Evolutionary conservation across 2,888 invertebrate genomes (phyloP), one percentile per base, ranked within the genome.

Genomic region (Panopea generosa): DNA sequence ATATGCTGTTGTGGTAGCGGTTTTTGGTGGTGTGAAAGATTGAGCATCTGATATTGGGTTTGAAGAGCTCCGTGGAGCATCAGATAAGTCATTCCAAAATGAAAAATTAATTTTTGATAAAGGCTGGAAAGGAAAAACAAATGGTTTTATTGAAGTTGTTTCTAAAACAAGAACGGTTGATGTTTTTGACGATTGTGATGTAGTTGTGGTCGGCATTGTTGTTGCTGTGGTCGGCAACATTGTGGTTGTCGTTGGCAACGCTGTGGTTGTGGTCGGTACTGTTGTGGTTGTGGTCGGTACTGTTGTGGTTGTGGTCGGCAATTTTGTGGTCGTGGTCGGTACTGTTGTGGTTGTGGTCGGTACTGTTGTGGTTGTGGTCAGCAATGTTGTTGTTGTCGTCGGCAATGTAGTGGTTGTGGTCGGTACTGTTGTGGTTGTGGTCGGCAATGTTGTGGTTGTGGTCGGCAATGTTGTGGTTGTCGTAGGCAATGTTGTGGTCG

Each of bases 161-260:
- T 4, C 11, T n/a, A n/a, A n/a, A 11, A 11, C 11, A 33, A 11
- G 33, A 7, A 7, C 6, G 4, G 33, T 33, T 33, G 33, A 7
- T 33, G 33, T 33, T 33, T 4, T 33, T 7, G 33, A 7, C 33
- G 33, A 11, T 56, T 38, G 33, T 56, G 65, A 24, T 56, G 65
- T 14, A 16, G 24, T 20, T 2, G 38, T 33, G 20, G 22, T 9
- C 18, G 33, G 14, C 20, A 24, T 18, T 3, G 29, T 20, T 2
- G 20, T 2, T 16, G 20, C 22, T 20, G 56, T 38, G 2, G 56
- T 56, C 3, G 22, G 33, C 1, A 3, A n/a, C 20, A 4, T 22
- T 56, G 38, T 38, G 1, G 56, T 20, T 16, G 38, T 33, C 18
- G 22, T 20, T n/a, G 29, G 9, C 18, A 1, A 11, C 11, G 33